phyloP scores from a whole-genome alignment of 2,113 vertebrate species.

The Macroglossus sobrinus region DNA sequence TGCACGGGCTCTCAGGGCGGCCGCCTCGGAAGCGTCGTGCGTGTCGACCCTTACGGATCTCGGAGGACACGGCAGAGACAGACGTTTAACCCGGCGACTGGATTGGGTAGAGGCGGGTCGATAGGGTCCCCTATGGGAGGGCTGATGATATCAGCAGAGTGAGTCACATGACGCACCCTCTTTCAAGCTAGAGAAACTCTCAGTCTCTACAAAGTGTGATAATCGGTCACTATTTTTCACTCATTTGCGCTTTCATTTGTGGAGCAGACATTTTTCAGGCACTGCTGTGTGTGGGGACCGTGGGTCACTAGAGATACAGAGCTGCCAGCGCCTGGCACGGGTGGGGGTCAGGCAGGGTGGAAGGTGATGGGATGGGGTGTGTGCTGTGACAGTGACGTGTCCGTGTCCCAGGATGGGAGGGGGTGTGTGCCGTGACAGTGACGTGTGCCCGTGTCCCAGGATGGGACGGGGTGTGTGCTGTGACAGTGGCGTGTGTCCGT shows the following conservation, averaged over 20 bases:
- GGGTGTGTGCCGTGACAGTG: accelerated
- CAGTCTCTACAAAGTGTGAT: neutral
- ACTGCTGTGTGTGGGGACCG: accelerated
- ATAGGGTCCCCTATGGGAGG: neutral
- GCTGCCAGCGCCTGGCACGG: accelerated
- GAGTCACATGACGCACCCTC: no score
- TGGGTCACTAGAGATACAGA: accelerated
- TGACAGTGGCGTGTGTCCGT: accelerated
- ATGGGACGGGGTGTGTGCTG: accelerated
- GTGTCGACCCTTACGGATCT: accelerated
- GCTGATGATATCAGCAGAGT: neutral
- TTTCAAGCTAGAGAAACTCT: neutral
- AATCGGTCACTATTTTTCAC: neutral
- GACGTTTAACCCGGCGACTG: accelerated
- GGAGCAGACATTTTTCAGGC: no score
- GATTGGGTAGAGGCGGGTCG: neutral
- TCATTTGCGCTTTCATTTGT: no score
- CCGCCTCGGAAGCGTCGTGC: accelerated
- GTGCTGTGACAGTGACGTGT: accelerated
- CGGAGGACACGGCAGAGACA: neutral
- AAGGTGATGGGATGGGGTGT: accelerated
- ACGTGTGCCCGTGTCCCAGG: accelerated
- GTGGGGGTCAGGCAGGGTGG: accelerated
- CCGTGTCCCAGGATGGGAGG: accelerated
- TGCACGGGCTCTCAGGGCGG: accelerated